Evolutionary conservation across 2,888 invertebrate species (phyloP), one percentile per base, ranked within the genome.

Genomic region (Cerastis leucographa): DNA sequence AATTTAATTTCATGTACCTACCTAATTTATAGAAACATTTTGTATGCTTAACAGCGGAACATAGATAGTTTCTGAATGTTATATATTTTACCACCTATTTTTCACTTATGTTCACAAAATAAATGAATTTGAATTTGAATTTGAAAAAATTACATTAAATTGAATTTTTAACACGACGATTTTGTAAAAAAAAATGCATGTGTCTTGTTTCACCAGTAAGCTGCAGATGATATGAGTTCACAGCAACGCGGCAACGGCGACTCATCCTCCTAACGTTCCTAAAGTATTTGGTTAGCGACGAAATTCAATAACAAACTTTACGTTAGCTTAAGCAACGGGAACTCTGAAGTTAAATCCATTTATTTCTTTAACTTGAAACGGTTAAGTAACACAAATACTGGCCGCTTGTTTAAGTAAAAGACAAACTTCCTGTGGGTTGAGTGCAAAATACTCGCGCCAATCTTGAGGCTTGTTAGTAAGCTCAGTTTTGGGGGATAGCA

Each of bases 301-400:
- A 78, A 69, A 72, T 78, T 78, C 62, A 54, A 62, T 51, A 65
- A 70, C 12, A 82, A 76, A 83, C 59, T 68, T 84, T 83, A 49
- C 19, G 71, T 78, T 78, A 49, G 71, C 54, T 67, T 64, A 83
- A 85, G 65, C 46, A 70, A 19, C 19, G 49, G 42, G 22, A 74
- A 66, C 84, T 65, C 29, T 64, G 44, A 78, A 78, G 74, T 84
- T 74, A 70, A 78, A 74, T 83, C 66, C 69, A 72, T 86, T 84
- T 84, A 86, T 83, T 83, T 86, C 74, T 83, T 83, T 86, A 74
- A 86, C 80, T 86, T 78, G 80, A 69, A 83, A 86, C 69, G 79
- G 79, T 83, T 83, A 85, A 85, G 83, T 77, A 83, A 86, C 74
- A 74, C 80, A 86, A 86, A 83, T 83, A 86, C 86, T 78, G 73